These are phyloP conservation scores for Charina bottae DNA, from an alignment of 2,113 vertebrate species.

Conservation along the genomic window DNA sequence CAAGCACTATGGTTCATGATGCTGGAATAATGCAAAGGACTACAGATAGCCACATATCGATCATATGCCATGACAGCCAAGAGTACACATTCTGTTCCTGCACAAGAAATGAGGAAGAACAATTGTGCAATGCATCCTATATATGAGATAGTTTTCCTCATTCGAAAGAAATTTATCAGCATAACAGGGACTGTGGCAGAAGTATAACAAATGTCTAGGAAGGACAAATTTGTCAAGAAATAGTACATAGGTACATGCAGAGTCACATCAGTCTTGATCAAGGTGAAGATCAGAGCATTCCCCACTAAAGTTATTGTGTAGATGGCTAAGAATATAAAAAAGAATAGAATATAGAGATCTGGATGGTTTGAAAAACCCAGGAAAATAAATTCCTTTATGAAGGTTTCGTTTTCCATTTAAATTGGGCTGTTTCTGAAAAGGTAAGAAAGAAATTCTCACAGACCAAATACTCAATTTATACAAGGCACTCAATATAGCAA, in stretches of 20 bases:
- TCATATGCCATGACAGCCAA: slow-evolving; percentile 47
- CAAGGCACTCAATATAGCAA: neutral
- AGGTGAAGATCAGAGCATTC: slow-evolving; percentile 41
- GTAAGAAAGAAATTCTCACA: neutral
- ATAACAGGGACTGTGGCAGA: slow-evolving; percentile 63
- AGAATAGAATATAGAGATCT: slow-evolving; percentile 42
- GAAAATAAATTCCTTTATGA: slow-evolving; percentile 50
- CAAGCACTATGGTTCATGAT: slow-evolving; percentile 37
- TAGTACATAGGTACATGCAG: slow-evolving; percentile 59
- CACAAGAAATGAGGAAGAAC: slow-evolving; percentile 55
- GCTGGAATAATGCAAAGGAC: slow-evolving; percentile 26
- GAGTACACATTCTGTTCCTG: slow-evolving; percentile 51
- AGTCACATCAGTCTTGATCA: slow-evolving; percentile 50
- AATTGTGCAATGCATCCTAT: slow-evolving; percentile 42
- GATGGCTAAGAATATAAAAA: slow-evolving; percentile 49
- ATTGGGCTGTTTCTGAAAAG: neutral
- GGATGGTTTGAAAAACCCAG: slow-evolving; percentile 54
- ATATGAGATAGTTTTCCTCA: slow-evolving; percentile 56
- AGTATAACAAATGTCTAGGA: slow-evolving; percentile 59
- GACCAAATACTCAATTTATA: neutral
- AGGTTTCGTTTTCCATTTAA: slow-evolving; percentile 52
- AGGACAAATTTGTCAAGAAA: slow-evolving; percentile 56
- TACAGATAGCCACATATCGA: slow-evolving; percentile 45
- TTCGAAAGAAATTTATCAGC: neutral
- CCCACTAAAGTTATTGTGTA: slow-evolving; percentile 52